phyloP scores from a whole-genome alignment of 2,797 vertebrate species.

The Arnoldichthys spilopterus region DNA sequence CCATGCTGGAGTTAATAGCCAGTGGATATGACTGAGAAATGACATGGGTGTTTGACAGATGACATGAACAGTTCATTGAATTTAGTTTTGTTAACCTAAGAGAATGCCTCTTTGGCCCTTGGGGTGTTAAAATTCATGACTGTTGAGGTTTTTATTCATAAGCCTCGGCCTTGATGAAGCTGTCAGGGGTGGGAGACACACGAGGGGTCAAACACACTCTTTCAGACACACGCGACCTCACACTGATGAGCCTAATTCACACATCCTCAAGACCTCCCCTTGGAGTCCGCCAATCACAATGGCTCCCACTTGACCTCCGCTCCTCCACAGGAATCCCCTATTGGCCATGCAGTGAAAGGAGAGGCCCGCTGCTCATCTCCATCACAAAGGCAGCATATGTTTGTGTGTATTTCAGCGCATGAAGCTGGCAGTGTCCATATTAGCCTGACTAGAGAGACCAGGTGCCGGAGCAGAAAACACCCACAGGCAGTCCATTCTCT shows the following conservation, averaged over 20 bases:
- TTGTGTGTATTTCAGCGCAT: conserved; percentile 80
- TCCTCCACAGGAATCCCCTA: conserved; percentile 60
- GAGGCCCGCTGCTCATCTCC: conserved; percentile 78
- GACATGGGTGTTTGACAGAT: conserved; percentile 54
- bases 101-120: conserved; percentile 49
- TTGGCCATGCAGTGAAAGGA: conserved; percentile 70
- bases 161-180: conserved; percentile 63
- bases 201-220: conserved; percentile 59
- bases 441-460: conserved; percentile 74
- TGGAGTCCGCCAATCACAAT: conserved; percentile 62
- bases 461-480: conserved; percentile 74
- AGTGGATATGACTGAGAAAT: conserved; percentile 45
- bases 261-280: conserved; percentile 65
- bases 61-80: conserved; percentile 53
- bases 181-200: conserved; percentile 63
- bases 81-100: conserved; percentile 62
- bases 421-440: conserved; percentile 70
- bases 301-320: conserved; percentile 62
- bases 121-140: conserved; percentile 64
- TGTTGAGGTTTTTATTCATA: conserved; percentile 64
- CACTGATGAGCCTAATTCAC: conserved; percentile 67
- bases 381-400: conserved; percentile 88
- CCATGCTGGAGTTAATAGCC: conserved; percentile 11
- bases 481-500: conserved; percentile 51
- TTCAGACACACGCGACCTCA: conserved; percentile 61